phyloP scores from a whole-genome alignment of 2,888 invertebrate species.

The Archaeoteleia sp. region DNA sequence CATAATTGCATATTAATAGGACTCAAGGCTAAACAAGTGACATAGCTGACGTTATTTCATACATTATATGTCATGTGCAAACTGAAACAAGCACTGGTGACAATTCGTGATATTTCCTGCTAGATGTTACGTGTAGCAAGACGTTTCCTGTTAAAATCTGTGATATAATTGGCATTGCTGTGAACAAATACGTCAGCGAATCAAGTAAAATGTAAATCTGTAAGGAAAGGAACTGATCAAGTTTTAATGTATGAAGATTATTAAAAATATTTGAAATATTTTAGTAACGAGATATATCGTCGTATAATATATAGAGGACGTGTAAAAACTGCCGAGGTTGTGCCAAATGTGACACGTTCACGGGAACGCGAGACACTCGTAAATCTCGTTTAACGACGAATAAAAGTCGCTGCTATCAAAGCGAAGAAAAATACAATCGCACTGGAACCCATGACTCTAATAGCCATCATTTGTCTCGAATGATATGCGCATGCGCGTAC shows the following conservation, averaged over 20 bases:
- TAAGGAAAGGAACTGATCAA: no score
- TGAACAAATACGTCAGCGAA: slow-evolving; percentile 1
- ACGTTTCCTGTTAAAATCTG: not conserved
- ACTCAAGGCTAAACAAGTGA: no score
- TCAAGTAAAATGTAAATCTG: no score
- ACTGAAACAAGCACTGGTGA: no score
- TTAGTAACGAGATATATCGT: no score
- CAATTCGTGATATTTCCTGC: no score
- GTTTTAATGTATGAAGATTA: no score
- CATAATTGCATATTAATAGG: no score
- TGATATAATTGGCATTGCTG: not conserved
- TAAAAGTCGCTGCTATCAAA: slow-evolving; percentile 39
- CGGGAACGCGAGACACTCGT: slow-evolving; percentile 42
- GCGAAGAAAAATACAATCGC: slow-evolving; percentile 37
- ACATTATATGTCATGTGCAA: no score
- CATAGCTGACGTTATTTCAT: no score
- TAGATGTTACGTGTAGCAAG: no score
- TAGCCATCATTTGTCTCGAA: slow-evolving; percentile 48
- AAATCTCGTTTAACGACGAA: slow-evolving; percentile 48
- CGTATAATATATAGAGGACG: not conserved
- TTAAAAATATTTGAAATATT: no score
- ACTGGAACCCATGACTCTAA: slow-evolving; percentile 37
- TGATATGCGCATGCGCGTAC: slow-evolving; percentile 29
- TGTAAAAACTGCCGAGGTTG: not conserved
- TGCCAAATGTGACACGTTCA: slow-evolving; percentile 10